Evolutionary conservation across 2,113 vertebrate genomes (phyloP).

Genomic region (Lagopus muta): DNA sequence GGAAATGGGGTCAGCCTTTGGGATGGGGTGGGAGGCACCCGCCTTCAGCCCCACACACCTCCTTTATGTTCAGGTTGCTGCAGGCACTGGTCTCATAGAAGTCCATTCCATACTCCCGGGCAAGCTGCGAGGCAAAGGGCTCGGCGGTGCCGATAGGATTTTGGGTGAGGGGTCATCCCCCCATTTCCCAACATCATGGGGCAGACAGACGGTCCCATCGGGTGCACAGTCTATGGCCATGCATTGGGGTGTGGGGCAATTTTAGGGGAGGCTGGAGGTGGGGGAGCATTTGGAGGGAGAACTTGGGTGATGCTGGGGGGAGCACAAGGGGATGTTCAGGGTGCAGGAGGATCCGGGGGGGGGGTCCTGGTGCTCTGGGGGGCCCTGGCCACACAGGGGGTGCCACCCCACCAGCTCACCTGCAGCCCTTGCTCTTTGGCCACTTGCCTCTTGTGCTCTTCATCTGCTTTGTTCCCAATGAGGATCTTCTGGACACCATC

Average conservation of each 20-base stretch:
- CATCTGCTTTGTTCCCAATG: slow-evolving; percentile 94
- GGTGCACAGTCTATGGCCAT: neutral
- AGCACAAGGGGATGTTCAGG: neutral
- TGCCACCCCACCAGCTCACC: slow-evolving; percentile 73
- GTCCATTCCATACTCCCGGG: slow-evolving; percentile 95
- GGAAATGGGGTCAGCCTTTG: neutral
- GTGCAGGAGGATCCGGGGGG: neutral
- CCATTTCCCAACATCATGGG: neutral
- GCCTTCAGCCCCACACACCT: slow-evolving; percentile 77
- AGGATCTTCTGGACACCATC: slow-evolving; percentile 96
- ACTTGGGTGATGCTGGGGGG: too few species aligned
- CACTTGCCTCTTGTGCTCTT: slow-evolving; percentile 95
- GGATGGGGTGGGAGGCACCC: neutral
- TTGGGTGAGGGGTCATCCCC: neutral
- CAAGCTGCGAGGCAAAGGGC: slow-evolving; percentile 82
- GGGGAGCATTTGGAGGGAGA: too few species aligned
- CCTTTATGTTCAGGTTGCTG: slow-evolving; percentile 95
- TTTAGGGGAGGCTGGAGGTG: neutral
- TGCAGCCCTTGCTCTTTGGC: slow-evolving; percentile 92
- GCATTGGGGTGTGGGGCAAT: neutral
- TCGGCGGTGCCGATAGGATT: neutral
- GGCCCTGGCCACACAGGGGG: neutral
- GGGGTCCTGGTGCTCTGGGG: neutral
- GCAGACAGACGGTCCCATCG: neutral
- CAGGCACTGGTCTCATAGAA: slow-evolving; percentile 99